Evolutionary conservation across 2,797 vertebrate species (phyloP).

Genomic region (Hippocampus kuda): DNA sequence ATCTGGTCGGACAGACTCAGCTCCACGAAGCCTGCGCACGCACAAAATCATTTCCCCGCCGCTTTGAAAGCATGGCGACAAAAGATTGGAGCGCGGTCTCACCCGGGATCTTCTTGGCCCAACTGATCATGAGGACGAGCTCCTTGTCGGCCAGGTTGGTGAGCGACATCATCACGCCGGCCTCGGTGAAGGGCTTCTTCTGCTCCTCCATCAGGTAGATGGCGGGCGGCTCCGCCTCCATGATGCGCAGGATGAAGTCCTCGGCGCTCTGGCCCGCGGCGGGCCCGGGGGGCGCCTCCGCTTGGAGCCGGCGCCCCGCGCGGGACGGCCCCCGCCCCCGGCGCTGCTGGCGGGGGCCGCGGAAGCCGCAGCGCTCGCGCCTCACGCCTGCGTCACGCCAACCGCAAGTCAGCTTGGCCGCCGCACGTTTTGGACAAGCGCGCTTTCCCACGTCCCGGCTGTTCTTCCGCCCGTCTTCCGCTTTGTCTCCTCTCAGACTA

Average conservation of each 20-base stretch:
- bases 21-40: conserved; percentile 77
- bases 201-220: conserved; percentile 81
- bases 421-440: no score
- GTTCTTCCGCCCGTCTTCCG: no score
- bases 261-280: conserved; percentile 70
- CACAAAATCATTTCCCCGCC: no score
- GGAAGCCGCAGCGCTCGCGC: conserved; percentile 82
- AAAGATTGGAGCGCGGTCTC: neutral
- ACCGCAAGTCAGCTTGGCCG: no score
- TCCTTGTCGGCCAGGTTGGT: conserved; percentile 94
- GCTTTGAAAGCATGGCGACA: no score
- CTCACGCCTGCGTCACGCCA: conserved; percentile 68
- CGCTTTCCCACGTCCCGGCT: no score
- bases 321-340: conserved; percentile 36
- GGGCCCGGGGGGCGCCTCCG: conserved; percentile 32
- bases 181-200: conserved; percentile 84
- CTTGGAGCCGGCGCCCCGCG: conserved; percentile 50
- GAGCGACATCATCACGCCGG: conserved; percentile 97
- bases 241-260: conserved; percentile 80
- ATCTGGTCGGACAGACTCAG: conserved; percentile 86
- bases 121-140: conserved; percentile 89
- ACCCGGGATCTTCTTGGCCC: conserved; percentile 72
- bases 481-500: no score
- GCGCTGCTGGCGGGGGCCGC: conserved; percentile 71
- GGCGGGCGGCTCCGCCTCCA: conserved; percentile 87